These are phyloP conservation scores for Dinomys branickii DNA, from an alignment of 2,113 vertebrate genomes.

Conservation along the genomic window DNA sequence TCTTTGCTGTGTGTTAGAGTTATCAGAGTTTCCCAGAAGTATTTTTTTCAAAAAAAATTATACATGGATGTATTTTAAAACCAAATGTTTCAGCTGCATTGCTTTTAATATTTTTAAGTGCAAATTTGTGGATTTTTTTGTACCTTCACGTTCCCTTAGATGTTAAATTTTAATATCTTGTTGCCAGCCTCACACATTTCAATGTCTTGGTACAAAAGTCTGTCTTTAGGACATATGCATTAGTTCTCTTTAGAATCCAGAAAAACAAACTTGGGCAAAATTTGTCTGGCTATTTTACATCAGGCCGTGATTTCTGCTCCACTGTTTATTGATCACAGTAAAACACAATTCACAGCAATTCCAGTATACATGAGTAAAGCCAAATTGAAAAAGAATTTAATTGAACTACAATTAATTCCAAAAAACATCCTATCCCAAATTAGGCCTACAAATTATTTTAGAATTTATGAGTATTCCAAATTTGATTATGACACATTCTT, in stretches of 20 bases:
- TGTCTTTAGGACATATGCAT: conserved; percentile 65
- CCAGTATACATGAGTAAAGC: conserved; percentile 51
- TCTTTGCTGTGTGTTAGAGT: conserved; percentile 91
- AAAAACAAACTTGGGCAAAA: conserved; percentile 71
- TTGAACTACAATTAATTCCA: conserved; percentile 48
- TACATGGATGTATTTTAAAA: conserved; percentile 80
- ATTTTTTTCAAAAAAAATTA: conserved; percentile 66
- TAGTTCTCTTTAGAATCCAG: conserved; percentile 69
- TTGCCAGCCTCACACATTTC: not conserved
- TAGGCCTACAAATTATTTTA: not conserved
- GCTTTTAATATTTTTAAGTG: conserved; percentile 46
- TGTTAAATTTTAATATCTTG: conserved; percentile 56
- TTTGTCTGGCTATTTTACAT: conserved; percentile 54
- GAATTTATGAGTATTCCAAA: conserved; percentile 11
- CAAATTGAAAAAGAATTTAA: conserved; percentile 55
- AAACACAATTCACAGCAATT: conserved; percentile 64
- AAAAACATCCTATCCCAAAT: conserved; percentile 46
- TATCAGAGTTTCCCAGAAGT: conserved; percentile 93
- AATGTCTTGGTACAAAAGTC: not conserved
- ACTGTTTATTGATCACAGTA: conserved; percentile 65
- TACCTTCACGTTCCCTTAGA: not conserved
- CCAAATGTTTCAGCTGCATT: conserved; percentile 57
- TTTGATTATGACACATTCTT: not conserved
- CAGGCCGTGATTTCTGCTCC: conserved; percentile 63
- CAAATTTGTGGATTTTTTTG: conserved; percentile 44